Conservation (phyloP, 1,140 invertebrate species). For the Saccostrea cuccullata region DNA sequence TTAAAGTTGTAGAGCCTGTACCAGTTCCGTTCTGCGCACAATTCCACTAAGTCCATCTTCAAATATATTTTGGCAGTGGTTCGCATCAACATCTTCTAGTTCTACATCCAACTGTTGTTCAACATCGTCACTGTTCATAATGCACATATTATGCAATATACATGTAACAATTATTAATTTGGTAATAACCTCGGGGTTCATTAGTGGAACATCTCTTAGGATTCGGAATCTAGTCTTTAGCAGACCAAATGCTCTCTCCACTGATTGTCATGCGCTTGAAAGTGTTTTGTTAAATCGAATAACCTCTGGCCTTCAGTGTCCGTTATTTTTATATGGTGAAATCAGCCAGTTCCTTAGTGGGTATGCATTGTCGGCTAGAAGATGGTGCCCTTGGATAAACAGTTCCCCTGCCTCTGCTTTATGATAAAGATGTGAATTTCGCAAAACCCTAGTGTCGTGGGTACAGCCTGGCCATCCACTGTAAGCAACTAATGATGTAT, state of each 20-base stretch:
- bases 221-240: conserved; percentile 39
- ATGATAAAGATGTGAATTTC: conserved; percentile 40
- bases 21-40: too few relatives aligned
- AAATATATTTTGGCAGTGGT: too few relatives aligned
- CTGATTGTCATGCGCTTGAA: too few relatives aligned
- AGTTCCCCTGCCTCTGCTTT: neutral
- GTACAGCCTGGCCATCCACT: conserved; percentile 51
- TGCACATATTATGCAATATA: conserved; percentile 49
- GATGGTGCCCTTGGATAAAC: neutral
- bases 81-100: too few relatives aligned
- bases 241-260: too few relatives aligned
- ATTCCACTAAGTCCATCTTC: too few relatives aligned
- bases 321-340: too few relatives aligned
- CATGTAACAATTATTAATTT: conserved; percentile 45
- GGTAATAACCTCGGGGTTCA: conserved; percentile 3
- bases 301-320: too few relatives aligned
- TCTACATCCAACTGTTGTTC: conserved; percentile 2
- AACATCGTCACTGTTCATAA: conserved; percentile 39
- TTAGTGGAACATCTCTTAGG: neutral
- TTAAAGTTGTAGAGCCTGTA: too few relatives aligned
- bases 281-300: too few relatives aligned
- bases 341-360: neutral
- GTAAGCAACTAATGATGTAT: conserved; percentile 31
- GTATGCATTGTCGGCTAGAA: conserved; percentile 49
- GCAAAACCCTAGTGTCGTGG: conserved; percentile 46